phyloP scores from a whole-genome alignment of 2,113 vertebrate species.

The Suncus etruscus region DNA sequence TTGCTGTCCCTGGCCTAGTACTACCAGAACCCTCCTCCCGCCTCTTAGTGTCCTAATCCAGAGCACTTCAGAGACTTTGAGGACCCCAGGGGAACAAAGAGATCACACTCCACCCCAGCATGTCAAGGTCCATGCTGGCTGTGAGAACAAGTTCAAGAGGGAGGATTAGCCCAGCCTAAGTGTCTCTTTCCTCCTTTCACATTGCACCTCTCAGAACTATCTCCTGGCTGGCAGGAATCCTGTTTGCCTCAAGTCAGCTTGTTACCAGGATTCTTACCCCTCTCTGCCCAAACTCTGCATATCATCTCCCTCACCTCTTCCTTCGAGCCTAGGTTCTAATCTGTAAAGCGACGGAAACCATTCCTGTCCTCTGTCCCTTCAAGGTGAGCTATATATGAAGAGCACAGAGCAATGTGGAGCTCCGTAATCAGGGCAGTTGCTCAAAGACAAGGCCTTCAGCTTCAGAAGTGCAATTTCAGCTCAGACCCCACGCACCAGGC shows the following conservation, averaged over 20 bases:
- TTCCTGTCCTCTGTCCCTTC: neutral
- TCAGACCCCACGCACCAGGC: neutral
- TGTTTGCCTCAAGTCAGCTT: neutral
- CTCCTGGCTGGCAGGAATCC: neutral
- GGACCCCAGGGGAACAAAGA: neutral
- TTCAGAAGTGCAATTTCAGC: neutral
- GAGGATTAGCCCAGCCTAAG: neutral
- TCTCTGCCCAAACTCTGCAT: neutral
- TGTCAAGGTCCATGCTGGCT: neutral
- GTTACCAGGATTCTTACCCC: neutral
- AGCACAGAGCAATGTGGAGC: neutral
- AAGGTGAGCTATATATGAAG: neutral
- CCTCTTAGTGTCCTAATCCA: neutral
- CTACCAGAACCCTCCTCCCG: neutral
- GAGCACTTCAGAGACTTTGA: neutral
- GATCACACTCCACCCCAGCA: neutral
- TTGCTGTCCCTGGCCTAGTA: neutral
- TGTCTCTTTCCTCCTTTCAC: neutral
- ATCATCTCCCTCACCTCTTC: neutral
- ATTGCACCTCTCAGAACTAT: neutral
- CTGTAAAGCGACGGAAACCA: neutral
- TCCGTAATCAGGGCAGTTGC: neutral
- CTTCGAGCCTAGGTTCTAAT: constrained; percentile 8
- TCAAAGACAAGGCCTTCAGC: neutral
- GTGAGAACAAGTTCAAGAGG: neutral